These are phyloP conservation scores for Xenotilapia flavipinnis DNA, from an alignment of 2,113 vertebrate species.

Conservation along the genomic window DNA sequence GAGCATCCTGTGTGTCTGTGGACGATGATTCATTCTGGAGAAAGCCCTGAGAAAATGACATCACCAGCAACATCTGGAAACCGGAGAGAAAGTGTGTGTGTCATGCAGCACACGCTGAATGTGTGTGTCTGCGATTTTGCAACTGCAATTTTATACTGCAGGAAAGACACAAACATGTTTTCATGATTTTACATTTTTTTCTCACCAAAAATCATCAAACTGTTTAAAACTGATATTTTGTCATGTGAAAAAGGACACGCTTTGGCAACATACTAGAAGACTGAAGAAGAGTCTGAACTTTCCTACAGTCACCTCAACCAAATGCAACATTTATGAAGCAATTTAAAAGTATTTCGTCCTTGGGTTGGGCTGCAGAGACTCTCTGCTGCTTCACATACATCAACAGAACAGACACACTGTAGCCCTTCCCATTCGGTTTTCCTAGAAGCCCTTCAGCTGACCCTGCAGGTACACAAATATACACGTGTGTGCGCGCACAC, in stretches of 20 bases:
- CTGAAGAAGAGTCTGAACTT: neutral
- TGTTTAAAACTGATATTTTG: neutral
- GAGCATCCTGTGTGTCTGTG: neutral
- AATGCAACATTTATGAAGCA: neutral
- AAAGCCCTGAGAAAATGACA: slow-evolving; percentile 23
- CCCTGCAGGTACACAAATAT: neutral
- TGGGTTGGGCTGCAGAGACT: rapidly evolving
- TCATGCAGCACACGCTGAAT: neutral
- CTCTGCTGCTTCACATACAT: neutral
- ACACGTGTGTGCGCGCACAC: rapidly evolving
- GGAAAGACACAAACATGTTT: neutral
- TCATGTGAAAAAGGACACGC: neutral
- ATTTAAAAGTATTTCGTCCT: neutral
- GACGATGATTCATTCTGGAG: neutral
- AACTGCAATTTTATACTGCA: neutral
- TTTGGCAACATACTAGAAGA: neutral
- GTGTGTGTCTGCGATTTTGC: neutral
- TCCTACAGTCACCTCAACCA: neutral
- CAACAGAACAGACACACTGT: neutral
- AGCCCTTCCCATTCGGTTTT: neutral
- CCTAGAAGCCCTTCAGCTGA: neutral
- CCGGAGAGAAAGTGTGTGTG: neutral
- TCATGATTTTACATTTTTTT: neutral
- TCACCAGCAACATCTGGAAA: slow-evolving; percentile 23
- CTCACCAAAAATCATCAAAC: neutral